Percentiles rank a stretch among this genome's conserved stretches.
Evolutionary conservation across 2,113 vertebrate genomes (phyloP).

Genomic region (Corythoichthys intestinalis): DNA sequence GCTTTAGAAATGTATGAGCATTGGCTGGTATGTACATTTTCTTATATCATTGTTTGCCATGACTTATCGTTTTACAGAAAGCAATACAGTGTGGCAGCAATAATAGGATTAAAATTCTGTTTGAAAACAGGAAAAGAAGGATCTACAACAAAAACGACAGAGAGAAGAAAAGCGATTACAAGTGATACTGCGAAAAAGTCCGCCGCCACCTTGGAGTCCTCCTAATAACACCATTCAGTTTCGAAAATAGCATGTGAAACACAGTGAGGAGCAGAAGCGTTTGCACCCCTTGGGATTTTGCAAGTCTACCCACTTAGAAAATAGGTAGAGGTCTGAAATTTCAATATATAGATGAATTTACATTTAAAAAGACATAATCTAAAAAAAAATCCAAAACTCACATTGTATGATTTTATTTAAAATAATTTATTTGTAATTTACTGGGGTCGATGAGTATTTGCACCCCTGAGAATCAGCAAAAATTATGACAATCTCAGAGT

Average conservation of each 20-base stretch:
- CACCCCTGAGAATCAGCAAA: too few relatives aligned
- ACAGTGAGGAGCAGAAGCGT: too few relatives aligned
- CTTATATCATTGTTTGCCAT: neutral
- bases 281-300: too few relatives aligned
- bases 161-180: constrained; percentile 72
- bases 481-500: too few relatives aligned
- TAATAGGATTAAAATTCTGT: neutral
- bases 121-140: constrained; percentile 78
- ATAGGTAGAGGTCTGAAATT: too few relatives aligned
- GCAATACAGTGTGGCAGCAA: neutral
- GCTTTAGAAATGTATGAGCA: constrained; percentile 83
- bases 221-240: constrained; percentile 81
- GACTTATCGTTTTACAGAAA: neutral
- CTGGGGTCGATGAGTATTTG: too few relatives aligned
- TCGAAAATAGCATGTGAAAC: constrained; percentile 62
- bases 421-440: too few relatives aligned
- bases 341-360: too few relatives aligned
- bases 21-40: constrained; percentile 82
- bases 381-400: too few relatives aligned
- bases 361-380: too few relatives aligned
- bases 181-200: constrained; percentile 61
- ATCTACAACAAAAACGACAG: constrained; percentile 72
- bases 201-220: constrained; percentile 84
- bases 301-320: too few relatives aligned
- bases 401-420: too few relatives aligned